Evolutionary conservation across 2,797 vertebrate genomes (phyloP).

Genomic region (Sebastes matsubarae): DNA sequence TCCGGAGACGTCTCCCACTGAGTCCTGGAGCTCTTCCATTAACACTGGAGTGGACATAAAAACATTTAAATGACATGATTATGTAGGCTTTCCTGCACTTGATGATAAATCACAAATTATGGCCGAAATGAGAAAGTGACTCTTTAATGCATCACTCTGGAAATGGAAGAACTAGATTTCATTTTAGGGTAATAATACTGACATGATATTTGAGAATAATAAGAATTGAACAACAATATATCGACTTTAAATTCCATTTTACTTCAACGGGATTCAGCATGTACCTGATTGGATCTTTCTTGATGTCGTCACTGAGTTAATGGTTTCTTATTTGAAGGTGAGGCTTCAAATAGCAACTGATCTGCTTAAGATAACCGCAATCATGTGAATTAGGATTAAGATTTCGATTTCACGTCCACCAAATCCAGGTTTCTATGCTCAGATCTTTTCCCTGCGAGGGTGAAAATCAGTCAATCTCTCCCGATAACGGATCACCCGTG

Average conservation of each 20-base stretch:
- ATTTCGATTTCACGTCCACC: conserved; percentile 1
- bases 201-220: not conserved
- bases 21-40: conserved; percentile 8
- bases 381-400: not conserved
- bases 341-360: not conserved
- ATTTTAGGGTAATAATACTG: not conserved
- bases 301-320: not conserved
- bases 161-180: not conserved
- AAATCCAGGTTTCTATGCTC: not conserved
- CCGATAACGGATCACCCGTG: not conserved
- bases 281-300: not conserved
- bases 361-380: not conserved
- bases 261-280: not conserved
- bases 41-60: not conserved
- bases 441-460: not conserved
- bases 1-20: not conserved
- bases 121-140: conserved; percentile 3
- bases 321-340: not conserved
- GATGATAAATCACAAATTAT: conserved; percentile 6
- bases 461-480: not conserved
- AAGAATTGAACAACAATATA: fast-evolving
- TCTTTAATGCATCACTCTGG: not conserved
- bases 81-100: not conserved
- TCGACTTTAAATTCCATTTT: not conserved
- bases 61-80: conserved; percentile 4